Base-by-base conservation (phyloP, 2,888 invertebrate species). In the Rhynchonema sp. region DNA sequence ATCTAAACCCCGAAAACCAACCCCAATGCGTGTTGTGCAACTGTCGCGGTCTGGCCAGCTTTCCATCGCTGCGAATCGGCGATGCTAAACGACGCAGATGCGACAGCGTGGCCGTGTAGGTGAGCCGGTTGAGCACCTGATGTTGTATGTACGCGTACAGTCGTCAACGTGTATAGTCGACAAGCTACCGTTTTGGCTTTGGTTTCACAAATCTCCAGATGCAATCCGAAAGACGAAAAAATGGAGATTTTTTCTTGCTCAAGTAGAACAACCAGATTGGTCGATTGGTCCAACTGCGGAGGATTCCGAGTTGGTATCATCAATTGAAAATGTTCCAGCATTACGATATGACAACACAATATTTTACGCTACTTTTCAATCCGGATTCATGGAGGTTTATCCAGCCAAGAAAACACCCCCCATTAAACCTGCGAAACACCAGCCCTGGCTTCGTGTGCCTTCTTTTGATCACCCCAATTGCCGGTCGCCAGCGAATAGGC, bases 391-490 rank as follows among this genome's bases (percentile, higher is more conserved):
- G 27, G 13, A 46, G 46, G 22, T 38, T 20, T 28, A 9, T n/a
- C n/a, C n/a, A n/a, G n/a, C n/a, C n/a, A n/a, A 23, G 56, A 1
- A 62, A 62, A 13, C 23, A 52, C 52, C 28, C 9, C 54, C 13
- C 64, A 81, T n/a, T n/a, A n/a, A n/a, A n/a, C 81, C 81, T 92
- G 88, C 56, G 90, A 89, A 29, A 92, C 92, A 56, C 92, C 92
- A 67, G 91, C 91, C 76, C 92, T 80, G 27, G 90, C 94, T 77
- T 92, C 91, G 82, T 98, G 96, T 60, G 98, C 98, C 74, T 98
- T 99, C 76, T 98, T 99, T 77, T 99, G 98, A 74, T 99, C 98
- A 56, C 98, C 98, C 98, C 98, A 99, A 76, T 99, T 99, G 46
- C 98, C 98, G 38, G 98, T 99, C 66, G 98, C 98, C 68, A 99